A percentile compares a stretch with the other conserved stretches of the same genome.
Conservation (phyloP, 2,797 vertebrate species). For the Gambusia yucatana region DNA sequence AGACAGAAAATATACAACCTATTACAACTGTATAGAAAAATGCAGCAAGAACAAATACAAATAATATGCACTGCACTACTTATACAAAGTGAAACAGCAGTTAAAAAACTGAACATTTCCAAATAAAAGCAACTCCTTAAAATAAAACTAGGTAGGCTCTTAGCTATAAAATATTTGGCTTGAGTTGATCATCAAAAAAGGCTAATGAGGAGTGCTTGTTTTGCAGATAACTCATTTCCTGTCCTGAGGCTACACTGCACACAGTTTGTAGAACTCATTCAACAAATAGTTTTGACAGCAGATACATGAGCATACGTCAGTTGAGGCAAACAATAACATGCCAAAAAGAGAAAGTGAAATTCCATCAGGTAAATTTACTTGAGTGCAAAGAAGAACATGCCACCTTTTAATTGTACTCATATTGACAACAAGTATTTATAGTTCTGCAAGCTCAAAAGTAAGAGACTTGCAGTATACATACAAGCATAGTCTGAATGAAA, state of each 20-base stretch:
- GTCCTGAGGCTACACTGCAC: slow-evolving; percentile 1
- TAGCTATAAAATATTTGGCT: not conserved
- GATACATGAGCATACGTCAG: slow-evolving; percentile 5
- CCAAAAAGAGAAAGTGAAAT: slow-evolving; percentile 3
- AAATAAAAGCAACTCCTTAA: not conserved
- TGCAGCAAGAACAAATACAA: not conserved
- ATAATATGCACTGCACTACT: not conserved
- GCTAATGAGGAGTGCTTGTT: slow-evolving; percentile 3
- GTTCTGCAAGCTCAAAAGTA: not conserved
- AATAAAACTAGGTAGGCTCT: not conserved
- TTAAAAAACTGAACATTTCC: not conserved
- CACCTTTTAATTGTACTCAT: not conserved
- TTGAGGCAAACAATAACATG: slow-evolving; percentile 7
- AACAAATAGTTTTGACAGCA: slow-evolving; percentile 6
- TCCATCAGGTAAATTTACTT: not conserved
- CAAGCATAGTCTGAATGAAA: not conserved
- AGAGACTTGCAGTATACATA: not conserved
- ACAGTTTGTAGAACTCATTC: slow-evolving; percentile 12
- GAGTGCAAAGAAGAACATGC: not conserved
- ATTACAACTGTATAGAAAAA: not conserved
- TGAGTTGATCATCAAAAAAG: not conserved
- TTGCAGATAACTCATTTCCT: slow-evolving; percentile 1
- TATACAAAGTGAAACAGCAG: not conserved
- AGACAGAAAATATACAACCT: not conserved
- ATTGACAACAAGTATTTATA: not conserved